Percentiles rank a stretch among this genome's conserved stretches.
Evolutionary conservation across 2,113 vertebrate genomes (phyloP).

Genomic region (Nothocercus julius): DNA sequence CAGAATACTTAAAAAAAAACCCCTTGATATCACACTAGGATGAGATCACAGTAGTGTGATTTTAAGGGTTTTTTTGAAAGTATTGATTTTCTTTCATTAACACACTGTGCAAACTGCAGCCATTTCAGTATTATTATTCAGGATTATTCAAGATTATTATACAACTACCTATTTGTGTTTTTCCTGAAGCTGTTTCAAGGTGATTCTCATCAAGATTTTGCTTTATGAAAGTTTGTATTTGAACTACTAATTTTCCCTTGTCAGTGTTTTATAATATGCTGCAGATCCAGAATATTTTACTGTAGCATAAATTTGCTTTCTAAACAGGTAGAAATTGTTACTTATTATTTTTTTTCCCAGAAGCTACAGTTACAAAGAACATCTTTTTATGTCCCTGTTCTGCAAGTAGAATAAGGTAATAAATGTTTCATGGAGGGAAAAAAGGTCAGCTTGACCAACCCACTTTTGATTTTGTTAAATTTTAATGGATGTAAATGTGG

Average conservation of each 20-base stretch:
- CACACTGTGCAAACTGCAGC: not conserved
- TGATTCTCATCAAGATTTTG: not conserved
- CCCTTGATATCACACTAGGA: not conserved
- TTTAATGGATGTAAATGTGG: not conserved
- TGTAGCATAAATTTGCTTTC: not conserved
- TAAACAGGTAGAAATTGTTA: not conserved
- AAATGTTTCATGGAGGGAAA: not conserved
- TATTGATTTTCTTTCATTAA: not conserved
- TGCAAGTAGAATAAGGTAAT: not conserved
- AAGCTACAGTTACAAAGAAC: not conserved
- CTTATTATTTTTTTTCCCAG: not conserved
- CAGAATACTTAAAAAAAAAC: not conserved
- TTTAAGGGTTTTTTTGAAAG: not conserved
- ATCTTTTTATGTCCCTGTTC: not conserved
- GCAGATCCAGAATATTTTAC: not conserved
- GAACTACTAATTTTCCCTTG: not conserved
- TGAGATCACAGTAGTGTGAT: not conserved
- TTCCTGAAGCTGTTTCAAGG: not conserved
- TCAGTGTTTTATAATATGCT: not conserved
- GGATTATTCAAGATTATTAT: not conserved
- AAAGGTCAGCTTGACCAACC: not conserved
- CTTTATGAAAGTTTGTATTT: not conserved
- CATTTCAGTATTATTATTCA: not conserved
- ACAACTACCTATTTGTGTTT: not conserved
- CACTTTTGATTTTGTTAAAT: not conserved